These are phyloP conservation scores for Bolinopsis microptera DNA, from an alignment of 37 sponge, comb jelly and placozoan species.

Conservation along the genomic window DNA sequence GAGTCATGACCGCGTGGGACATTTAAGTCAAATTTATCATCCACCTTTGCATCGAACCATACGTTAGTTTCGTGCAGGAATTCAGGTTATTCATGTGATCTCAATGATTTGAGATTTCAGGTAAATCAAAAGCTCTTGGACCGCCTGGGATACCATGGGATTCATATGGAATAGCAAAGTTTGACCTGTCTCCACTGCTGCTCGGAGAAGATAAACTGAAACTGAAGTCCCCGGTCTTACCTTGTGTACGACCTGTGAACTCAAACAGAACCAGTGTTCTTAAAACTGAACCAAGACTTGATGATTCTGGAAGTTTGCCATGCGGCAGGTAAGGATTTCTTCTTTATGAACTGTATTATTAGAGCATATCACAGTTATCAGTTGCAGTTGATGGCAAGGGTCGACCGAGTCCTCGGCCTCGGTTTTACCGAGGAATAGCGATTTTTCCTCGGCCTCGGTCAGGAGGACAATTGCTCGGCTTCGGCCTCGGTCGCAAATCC, in stretches of 20 bases:
- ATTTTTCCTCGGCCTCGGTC: too few relatives aligned
- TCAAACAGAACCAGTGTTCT: background rate
- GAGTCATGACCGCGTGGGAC: too few relatives aligned
- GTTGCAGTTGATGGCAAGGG: too few relatives aligned
- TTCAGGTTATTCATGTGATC: too few relatives aligned
- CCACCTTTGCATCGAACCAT: too few relatives aligned
- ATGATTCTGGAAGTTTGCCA: slow-evolving; percentile 37
- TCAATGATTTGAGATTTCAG: slow-evolving; percentile 42
- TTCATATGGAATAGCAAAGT: slow-evolving; percentile 76
- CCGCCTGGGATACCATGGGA: slow-evolving; percentile 66
- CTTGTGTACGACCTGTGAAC: slow-evolving; percentile 65
- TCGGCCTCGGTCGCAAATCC: too few relatives aligned
- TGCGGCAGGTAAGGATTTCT: slow-evolving; percentile 61
- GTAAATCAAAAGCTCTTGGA: slow-evolving; percentile 40
- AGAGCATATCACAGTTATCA: background rate
- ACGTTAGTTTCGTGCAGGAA: too few relatives aligned
- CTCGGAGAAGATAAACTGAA: slow-evolving; percentile 69
- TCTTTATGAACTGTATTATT: background rate
- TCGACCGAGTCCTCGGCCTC: too few relatives aligned
- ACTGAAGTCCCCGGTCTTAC: slow-evolving; percentile 70
- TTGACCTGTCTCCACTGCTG: slow-evolving; percentile 77
- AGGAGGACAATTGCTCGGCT: too few relatives aligned
- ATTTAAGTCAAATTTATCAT: too few relatives aligned
- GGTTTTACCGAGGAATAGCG: too few relatives aligned
- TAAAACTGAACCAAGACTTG: slow-evolving; percentile 12